phyloP scores from a whole-genome alignment of 2,888 invertebrate species.

The Stratiomys singularior region DNA sequence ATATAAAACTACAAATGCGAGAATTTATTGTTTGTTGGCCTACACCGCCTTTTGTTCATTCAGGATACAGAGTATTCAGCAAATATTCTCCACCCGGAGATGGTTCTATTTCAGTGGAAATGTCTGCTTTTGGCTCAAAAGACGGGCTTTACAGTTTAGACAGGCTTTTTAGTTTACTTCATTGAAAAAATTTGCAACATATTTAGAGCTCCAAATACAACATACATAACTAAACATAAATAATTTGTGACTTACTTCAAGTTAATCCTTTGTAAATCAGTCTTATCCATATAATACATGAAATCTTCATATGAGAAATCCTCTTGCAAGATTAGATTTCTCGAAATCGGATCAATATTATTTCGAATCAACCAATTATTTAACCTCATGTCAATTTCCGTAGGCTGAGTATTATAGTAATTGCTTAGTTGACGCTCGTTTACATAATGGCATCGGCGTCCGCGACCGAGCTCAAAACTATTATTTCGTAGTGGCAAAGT shows the following conservation, averaged over 20 bases:
- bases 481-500: conserved; percentile 45
- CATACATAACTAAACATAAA: too few species aligned
- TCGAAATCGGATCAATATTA: conserved; percentile 75
- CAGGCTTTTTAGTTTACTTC: too few species aligned
- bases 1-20: too few species aligned
- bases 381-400: conserved; percentile 69
- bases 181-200: too few species aligned
- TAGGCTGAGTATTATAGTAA: conserved; percentile 61
- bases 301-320: conserved; percentile 85
- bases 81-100: too few species aligned
- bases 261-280: conserved; percentile 82
- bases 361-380: conserved; percentile 78
- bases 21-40: too few species aligned
- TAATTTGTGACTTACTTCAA: conserved; percentile 76
- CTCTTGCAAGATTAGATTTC: conserved; percentile 76
- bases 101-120: too few species aligned
- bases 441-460: conserved; percentile 51
- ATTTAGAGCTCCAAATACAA: too few species aligned
- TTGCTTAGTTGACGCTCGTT: conserved; percentile 52
- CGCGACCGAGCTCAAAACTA: conserved; percentile 22
- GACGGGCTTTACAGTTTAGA: too few species aligned
- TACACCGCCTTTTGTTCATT: too few species aligned
- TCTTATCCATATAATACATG: conserved; percentile 79
- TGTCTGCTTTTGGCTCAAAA: too few species aligned
- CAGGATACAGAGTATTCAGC: too few species aligned